These are phyloP conservation scores for Chanos chanos DNA, from an alignment of 2,797 vertebrate genomes.

Conservation along the genomic window DNA sequence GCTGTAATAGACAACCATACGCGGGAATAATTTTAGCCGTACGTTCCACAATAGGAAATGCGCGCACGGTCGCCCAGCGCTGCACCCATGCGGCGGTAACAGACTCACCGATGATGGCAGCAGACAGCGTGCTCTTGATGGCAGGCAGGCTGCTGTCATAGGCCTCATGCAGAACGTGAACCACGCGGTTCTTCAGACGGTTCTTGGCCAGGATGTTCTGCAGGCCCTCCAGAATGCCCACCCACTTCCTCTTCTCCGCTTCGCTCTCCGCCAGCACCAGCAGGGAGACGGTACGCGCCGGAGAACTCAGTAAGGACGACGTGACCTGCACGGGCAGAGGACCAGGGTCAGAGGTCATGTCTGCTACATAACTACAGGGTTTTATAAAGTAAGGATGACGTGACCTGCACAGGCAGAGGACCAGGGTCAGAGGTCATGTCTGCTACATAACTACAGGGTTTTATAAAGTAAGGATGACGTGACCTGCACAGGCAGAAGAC, in stretches of 20 bases:
- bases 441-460: too few relatives aligned
- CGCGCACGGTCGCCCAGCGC: too few relatives aligned
- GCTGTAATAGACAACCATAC: too few relatives aligned
- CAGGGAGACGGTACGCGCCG: conserved; percentile 82
- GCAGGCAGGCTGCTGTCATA: conserved; percentile 91
- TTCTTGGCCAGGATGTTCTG: conserved; percentile 91
- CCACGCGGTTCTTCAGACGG: conserved; percentile 77
- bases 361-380: too few relatives aligned
- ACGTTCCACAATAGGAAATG: too few relatives aligned
- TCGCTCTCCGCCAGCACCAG: conserved; percentile 93
- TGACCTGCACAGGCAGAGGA: conserved; percentile 71
- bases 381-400: conserved; percentile 75
- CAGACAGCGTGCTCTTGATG: conserved; percentile 85
- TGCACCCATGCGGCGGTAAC: neutral
- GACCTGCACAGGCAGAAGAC: conserved; percentile 68
- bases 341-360: neutral
- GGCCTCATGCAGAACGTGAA: conserved; percentile 88
- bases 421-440: neutral
- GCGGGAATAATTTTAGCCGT: too few relatives aligned
- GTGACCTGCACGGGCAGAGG: conserved; percentile 75
- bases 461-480: conserved; percentile 78
- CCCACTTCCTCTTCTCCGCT: conserved; percentile 93
- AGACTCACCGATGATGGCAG: conserved; percentile 82
- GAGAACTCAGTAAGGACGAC: conserved; percentile 82
- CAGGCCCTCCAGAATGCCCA: conserved; percentile 89